Evolutionary conservation across 2,113 vertebrate genomes (phyloP).

Genomic region (Dipodomys ordii): DNA sequence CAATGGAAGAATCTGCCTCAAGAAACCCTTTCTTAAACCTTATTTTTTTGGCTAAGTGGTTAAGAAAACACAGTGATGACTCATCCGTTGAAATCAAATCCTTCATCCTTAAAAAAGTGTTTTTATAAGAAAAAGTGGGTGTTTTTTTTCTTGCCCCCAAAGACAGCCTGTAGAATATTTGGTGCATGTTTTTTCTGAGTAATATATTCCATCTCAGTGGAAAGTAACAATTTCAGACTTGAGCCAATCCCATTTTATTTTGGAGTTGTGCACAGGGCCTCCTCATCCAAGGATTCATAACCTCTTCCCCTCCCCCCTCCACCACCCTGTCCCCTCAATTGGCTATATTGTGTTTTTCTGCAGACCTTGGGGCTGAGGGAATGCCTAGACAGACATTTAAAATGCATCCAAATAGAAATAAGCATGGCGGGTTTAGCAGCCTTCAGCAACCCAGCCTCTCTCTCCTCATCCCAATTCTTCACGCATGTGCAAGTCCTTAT

Average conservation of each 20-base stretch:
- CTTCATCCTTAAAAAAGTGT: conserved; percentile 68
- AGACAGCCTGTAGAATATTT: conserved; percentile 69
- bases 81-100: conserved; percentile 77
- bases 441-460: background rate
- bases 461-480: background rate
- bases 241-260: conserved; percentile 64
- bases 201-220: conserved; percentile 71
- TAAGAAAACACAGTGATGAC: conserved; percentile 64
- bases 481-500: background rate
- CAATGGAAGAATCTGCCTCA: conserved; percentile 56
- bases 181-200: conserved; percentile 76
- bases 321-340: too few species aligned
- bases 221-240: conserved; percentile 20
- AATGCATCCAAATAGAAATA: conserved; percentile 72
- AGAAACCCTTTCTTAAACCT: conserved; percentile 64
- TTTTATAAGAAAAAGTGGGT: conserved; percentile 71
- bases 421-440: conserved; percentile 37
- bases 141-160: conserved; percentile 62
- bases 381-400: background rate
- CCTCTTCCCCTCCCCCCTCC: background rate
- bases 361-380: background rate
- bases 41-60: conserved; percentile 56
- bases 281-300: conserved; percentile 19
- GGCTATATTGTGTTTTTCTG: background rate
- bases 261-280: conserved; percentile 27